Base-by-base conservation (phyloP, 2,113 vertebrate species). In the Catharus fuscescens region DNA sequence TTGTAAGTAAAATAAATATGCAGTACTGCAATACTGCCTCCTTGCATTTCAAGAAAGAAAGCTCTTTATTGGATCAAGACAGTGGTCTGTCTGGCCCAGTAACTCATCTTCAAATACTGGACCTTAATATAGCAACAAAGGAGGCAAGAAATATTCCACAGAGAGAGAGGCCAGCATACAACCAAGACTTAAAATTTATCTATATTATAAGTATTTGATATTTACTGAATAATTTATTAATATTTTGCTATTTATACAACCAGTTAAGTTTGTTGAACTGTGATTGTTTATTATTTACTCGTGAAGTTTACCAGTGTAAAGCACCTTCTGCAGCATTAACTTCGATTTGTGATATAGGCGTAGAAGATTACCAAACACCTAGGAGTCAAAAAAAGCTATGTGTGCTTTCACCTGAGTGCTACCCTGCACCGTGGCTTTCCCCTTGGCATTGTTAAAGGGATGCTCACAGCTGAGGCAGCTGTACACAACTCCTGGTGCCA, bases 21-120 rank as follows among this genome's bases (percentile, higher is more conserved):
- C 54, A 47, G 32, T 50, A 87, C 53, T 59, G 54, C 66, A 69
- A 88, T 44, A 85, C 40, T 12, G 1, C 74, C 70, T 95, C 86
- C 89, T 72, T 87, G n/a, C 70, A 90, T 69, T 91, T 88, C 52
- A 73, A 76, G 42, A 76, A 84, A 80, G 70, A 91, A 95, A 71
- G 11, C 76, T 65, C 19, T 71, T 89, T 74, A 78, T 4, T 80
- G 32, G 54, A 80, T 85, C 20, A 76, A 74, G 78, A 14, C 26
- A 23, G 32, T 31, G 32, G 36, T 34, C 61, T 0, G 0, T 26
- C 80, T 79, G 82, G 60, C 76, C 59, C 69, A 34, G 50, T 6
- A 78, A 5, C 23, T 80, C 59, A 86, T n/a, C 29, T 91, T 80
- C 65, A 89, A 77, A 81, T 19, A 66, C 6, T 20, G 18, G 17